Evolutionary conservation across 2,888 invertebrate genomes (phyloP).

Genomic region (Rhimphoctona megacephalus): DNA sequence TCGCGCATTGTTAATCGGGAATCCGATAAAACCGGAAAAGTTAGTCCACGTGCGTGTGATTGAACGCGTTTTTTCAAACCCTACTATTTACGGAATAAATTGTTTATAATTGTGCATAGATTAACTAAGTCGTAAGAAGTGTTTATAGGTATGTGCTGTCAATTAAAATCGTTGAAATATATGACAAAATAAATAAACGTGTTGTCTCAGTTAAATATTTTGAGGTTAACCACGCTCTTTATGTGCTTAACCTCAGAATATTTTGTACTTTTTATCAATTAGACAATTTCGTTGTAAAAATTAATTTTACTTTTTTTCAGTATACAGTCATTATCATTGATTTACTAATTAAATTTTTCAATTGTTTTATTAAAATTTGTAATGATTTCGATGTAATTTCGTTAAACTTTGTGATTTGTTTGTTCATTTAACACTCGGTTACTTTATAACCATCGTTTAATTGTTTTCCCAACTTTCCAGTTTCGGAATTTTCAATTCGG

Average conservation of each 20-base stretch:
- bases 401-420: neutral
- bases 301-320: neutral
- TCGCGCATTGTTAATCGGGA: neutral
- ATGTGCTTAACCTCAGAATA: conserved; percentile 23
- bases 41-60: conserved; percentile 48
- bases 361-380: neutral
- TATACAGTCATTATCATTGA: neutral
- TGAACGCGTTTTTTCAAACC: neutral
- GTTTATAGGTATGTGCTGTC: conserved; percentile 32
- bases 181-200: neutral
- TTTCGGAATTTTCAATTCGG: too few species aligned
- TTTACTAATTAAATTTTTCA: neutral
- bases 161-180: neutral
- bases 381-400: neutral
- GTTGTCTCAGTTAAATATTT: neutral
- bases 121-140: neutral
- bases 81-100: conserved; percentile 13
- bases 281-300: neutral
- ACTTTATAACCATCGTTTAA: too few species aligned
- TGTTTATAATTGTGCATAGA: conserved; percentile 3
- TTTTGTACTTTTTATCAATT: neutral
- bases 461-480: neutral
- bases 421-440: neutral
- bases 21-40: neutral
- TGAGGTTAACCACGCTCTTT: conserved; percentile 41